Evolutionary conservation across 1,140 invertebrate genomes (phyloP).

Genomic region (Eciton burchellii): DNA sequence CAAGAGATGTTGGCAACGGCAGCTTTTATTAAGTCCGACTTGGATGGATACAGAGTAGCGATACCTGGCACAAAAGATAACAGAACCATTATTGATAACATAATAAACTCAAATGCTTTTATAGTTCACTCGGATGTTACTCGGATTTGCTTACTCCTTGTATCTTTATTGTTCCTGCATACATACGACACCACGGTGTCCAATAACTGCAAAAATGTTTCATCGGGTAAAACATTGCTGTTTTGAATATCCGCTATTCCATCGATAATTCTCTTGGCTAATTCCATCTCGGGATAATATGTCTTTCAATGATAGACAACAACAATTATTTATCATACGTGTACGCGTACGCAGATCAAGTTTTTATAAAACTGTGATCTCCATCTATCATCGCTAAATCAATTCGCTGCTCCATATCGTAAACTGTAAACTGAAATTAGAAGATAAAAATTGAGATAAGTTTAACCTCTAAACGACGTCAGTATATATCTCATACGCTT

Average conservation of each 20-base stretch:
- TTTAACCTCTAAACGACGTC: no score
- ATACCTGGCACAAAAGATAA: constrained; percentile 57
- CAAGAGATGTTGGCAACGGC: constrained; percentile 81
- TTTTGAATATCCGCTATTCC: constrained; percentile 75
- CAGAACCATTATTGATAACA: constrained; percentile 11
- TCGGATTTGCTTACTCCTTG: constrained; percentile 58
- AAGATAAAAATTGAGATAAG: no score
- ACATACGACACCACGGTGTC: constrained; percentile 77
- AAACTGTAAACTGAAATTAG: no score
- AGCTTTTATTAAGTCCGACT: constrained; percentile 82
- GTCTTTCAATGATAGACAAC: background rate
- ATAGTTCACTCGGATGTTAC: background rate
- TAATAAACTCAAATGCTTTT: constrained; percentile 26
- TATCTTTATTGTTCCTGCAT: constrained; percentile 71
- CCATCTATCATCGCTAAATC: no score
- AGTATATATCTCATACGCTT: no score
- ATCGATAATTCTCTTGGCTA: constrained; percentile 72
- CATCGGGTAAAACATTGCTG: constrained; percentile 77
- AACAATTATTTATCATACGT: background rate
- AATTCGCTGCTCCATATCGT: no score
- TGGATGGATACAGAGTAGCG: constrained; percentile 77
- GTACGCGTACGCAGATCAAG: no score
- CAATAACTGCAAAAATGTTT: constrained; percentile 79
- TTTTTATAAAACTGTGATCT: no score
- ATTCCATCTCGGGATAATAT: constrained; percentile 73